These are phyloP conservation scores for Dasypogon diadema DNA, from an alignment of 2,888 invertebrate species.

Conservation along the genomic window DNA sequence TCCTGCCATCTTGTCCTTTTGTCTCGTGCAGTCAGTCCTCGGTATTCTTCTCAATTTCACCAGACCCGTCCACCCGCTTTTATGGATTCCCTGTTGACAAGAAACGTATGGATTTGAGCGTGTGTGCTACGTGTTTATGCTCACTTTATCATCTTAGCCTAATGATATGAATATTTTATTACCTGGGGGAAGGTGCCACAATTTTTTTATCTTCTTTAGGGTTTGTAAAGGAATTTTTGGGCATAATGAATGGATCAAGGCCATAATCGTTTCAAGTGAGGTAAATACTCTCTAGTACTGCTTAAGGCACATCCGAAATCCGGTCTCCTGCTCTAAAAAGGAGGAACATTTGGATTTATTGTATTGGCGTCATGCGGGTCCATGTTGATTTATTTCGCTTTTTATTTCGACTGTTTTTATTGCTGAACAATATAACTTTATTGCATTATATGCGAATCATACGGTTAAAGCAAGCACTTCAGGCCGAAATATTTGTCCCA, in stretches of 20 bases:
- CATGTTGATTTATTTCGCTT: constrained; percentile 28
- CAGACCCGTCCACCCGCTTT: constrained; percentile 11
- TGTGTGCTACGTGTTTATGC: constrained; percentile 46
- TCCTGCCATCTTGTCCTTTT: too few species aligned
- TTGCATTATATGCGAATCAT: constrained; percentile 34
- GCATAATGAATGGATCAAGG: constrained; percentile 42
- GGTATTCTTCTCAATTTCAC: constrained; percentile 29
- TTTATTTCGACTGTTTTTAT: constrained; percentile 25
- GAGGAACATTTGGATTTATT: constrained; percentile 17
- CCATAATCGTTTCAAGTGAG: constrained; percentile 24
- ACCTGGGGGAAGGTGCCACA: constrained; percentile 26
- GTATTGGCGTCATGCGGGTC: constrained; percentile 12
- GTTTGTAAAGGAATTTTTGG: constrained; percentile 39
- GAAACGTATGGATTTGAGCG: constrained; percentile 7
- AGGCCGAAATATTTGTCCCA: not conserved
- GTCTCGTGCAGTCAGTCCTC: not conserved
- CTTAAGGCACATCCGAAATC: not conserved
- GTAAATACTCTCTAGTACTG: constrained; percentile 2
- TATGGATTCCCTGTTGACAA: not conserved
- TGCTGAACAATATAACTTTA: constrained; percentile 23
- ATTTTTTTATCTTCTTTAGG: constrained; percentile 45
- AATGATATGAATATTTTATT: constrained; percentile 51
- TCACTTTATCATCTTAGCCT: constrained; percentile 47
- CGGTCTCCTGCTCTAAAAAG: not conserved
- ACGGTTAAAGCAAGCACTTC: not conserved